Base-by-base conservation (phyloP, 2,113 vertebrate species). In the Canis aureus region DNA sequence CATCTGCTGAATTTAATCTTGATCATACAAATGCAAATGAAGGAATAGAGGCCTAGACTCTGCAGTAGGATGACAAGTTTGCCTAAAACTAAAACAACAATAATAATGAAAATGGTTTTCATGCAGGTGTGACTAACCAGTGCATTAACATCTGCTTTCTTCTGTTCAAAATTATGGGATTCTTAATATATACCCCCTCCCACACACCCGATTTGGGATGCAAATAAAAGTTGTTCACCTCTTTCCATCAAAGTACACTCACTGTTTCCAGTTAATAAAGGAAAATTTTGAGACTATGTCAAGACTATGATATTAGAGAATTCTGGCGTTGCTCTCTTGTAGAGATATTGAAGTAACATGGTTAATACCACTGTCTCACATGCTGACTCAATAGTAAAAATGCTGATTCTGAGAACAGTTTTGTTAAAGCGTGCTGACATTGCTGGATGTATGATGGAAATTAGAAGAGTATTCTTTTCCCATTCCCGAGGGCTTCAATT, bases 11-110 rank as follows among this genome's bases (percentile, higher is more conserved):
- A 87, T 76, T 91, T 97, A 80, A 76, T 90, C 74, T 84, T 87
- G 43, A 96, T 96, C 62, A 83, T 76, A 76, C 73, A 89, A 82
- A 97, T 76, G 82, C 62, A 95, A 89, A 93, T 74, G 85, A 76
- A 67, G 3, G 27, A 89, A 57, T 3, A 2, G 57, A 92, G 35
- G 16, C 16, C 64, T 86, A 80, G 23, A 92, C 25, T 92, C 64
- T n/a, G 23, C 64, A 69, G 19, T 69, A 62, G 29, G 20, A 78
- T 35, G 49, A 60, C 6, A 89, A 51, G 76, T 92, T 94, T 87
- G 43, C 29, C 10, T 23, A 95, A 88, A 97, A 51, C 27, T 67
- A 62, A 80, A 57, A 67, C 15, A 32, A 12, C 38, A 64, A 49
- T 16, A 66, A 79, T 0, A 29, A n/a, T 55, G 51, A 79, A 27